Evolutionary conservation across 2,113 vertebrate genomes (phyloP).

Genomic region (Alexandromys fortis): DNA sequence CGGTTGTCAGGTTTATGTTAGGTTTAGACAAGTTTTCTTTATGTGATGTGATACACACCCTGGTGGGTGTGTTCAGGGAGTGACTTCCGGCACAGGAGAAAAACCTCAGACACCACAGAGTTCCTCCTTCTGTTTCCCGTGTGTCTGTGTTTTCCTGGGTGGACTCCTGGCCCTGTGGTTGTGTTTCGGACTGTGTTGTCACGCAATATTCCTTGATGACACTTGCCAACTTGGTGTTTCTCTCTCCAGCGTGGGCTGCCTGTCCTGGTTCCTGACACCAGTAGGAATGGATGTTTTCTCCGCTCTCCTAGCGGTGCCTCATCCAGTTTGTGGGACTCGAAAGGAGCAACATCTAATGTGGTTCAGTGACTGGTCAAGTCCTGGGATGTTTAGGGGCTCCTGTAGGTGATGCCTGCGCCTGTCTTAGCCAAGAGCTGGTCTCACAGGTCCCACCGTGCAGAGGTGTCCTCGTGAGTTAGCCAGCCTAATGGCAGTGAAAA

Average conservation of each 20-base stretch:
- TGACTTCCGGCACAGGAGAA: neutral
- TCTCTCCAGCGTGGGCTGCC: neutral
- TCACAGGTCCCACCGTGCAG: neutral
- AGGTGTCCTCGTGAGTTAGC: neutral
- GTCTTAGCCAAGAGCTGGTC: neutral
- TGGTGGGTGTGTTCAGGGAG: neutral
- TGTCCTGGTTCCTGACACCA: fast-evolving
- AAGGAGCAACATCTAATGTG: neutral
- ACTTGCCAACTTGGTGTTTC: neutral
- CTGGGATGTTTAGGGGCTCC: neutral
- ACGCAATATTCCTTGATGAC: neutral
- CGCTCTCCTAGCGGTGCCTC: neutral
- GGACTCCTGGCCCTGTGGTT: neutral
- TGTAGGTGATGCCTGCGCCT: neutral
- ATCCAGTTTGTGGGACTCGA: neutral
- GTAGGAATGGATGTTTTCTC: neutral
- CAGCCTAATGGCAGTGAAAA: neutral
- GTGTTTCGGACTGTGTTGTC: neutral
- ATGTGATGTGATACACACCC: neutral
- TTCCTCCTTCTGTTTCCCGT: neutral
- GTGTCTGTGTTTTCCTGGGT: neutral
- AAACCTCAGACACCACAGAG: neutral
- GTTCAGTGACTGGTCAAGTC: neutral
- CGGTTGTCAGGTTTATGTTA: neutral
- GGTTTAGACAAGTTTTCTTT: neutral